Base-by-base conservation (phyloP, 2,113 vertebrate genomes). In the Pelusios castaneus region DNA sequence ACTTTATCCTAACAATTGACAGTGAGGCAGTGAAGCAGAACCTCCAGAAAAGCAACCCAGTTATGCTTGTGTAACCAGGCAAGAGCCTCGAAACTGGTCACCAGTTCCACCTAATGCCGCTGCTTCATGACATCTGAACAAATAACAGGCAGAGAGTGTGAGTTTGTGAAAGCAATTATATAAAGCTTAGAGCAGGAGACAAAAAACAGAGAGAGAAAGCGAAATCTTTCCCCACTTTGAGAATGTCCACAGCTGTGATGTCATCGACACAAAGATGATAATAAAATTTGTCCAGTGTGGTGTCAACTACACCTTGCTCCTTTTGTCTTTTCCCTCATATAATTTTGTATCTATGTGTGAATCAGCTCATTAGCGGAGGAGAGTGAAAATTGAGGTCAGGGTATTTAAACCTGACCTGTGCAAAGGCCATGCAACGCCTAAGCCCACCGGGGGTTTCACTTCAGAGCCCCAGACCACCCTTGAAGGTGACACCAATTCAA, bases 321-420 rank as follows among this genome's bases (percentile, higher is more conserved):
- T 97, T 98, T 98, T 98, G 97, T 98, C 98, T 98, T 94, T 94
- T 81, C 81, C 93, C 94, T 90, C 97, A 21, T 93, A 97, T 97
- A 97, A 98, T 98, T 98, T 98, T 98, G 98, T 98, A 98, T 98
- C 97, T 97, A 98, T 98, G 98, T 98, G 98, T 94, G 98, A 98
- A 98, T 98, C 97, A 98, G 98, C 99, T 99, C 99, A 99, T 99
- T 99, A 99, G 98, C 98, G 98, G 98, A 98, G 98, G 98, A 99
- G 98, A 99, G 98, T 97, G 98, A 99, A 99, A 99, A 99, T 98
- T 98, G 98, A 99, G 99, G 99, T 99, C 99, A 99, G 98, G 98
- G 99, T 99, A 98, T 98, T 99, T 99, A 99, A 99, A 99, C 98
- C 98, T 99, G 99, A 98, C 98, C 98, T 95, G 98, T 98, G 97